Conservation (phyloP, 2,888 invertebrate genomes). For the Byasa hedistus region DNA sequence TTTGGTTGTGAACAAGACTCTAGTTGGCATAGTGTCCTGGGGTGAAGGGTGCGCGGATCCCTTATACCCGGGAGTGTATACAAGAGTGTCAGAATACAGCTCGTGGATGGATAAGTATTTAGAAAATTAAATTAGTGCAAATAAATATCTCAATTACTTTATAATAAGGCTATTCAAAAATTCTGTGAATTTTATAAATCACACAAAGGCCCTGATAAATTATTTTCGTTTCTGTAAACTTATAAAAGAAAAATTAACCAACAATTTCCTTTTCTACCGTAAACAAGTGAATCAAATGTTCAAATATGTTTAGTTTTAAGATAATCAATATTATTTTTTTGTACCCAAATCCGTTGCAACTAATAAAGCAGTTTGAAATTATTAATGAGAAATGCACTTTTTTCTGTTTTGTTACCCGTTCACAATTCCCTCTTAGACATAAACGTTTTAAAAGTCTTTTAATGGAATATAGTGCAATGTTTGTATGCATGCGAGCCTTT, state of each 20-base stretch:
- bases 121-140: constrained; percentile 3
- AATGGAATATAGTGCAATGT: constrained; percentile 10
- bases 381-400: neutral
- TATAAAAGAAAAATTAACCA: neutral
- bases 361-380: neutral
- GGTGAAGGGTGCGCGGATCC: constrained; percentile 78
- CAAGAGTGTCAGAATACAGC: constrained; percentile 66
- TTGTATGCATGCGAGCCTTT: constrained; percentile 15
- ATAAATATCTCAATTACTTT: neutral
- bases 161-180: neutral
- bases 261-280: neutral
- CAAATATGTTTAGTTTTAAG: no score
- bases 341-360: neutral
- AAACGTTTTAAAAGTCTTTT: constrained; percentile 3
- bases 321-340: no score
- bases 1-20: constrained; percentile 62
- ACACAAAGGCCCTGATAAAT: neutral
- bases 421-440: neutral
- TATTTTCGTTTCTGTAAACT: neutral
- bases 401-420: neutral
- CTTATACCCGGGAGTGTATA: constrained; percentile 79
- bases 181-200: neutral
- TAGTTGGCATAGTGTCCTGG: constrained; percentile 80
- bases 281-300: no score
- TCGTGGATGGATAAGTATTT: constrained; percentile 52